phyloP scores from a whole-genome alignment of 2,113 vertebrate species.

The Cryptomyrus ogoouensis region DNA sequence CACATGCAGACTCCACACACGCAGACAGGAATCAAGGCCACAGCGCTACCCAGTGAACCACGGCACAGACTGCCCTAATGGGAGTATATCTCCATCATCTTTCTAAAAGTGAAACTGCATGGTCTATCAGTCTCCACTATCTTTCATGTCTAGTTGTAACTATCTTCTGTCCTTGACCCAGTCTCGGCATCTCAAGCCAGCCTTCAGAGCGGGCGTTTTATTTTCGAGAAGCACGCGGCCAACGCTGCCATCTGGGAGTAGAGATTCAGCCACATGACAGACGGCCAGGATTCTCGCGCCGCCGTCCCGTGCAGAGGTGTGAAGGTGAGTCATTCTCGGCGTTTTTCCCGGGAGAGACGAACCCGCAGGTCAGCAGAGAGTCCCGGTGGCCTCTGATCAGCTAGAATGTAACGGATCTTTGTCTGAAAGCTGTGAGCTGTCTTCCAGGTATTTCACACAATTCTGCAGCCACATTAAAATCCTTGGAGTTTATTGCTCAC shows the following conservation, averaged over 20 bases:
- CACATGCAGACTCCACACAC: neutral
- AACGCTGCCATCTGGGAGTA: neutral
- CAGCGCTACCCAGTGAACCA: neutral
- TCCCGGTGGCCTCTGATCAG: neutral
- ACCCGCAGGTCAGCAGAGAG: neutral
- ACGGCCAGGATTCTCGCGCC: neutral
- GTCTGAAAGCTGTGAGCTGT: neutral
- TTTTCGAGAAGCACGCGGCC: neutral
- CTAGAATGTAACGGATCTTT: neutral
- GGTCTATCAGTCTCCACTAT: neutral
- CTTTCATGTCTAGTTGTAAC: neutral
- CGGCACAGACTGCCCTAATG: neutral
- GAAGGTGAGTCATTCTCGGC: conserved; percentile 6
- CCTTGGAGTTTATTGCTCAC: neutral
- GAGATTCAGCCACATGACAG: neutral
- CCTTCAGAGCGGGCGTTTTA: neutral
- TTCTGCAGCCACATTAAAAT: neutral
- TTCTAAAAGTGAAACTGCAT: neutral
- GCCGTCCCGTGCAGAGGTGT: neutral
- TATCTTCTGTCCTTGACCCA: neutral
- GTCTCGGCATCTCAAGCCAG: neutral
- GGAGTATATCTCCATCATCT: neutral
- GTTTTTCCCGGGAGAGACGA: neutral
- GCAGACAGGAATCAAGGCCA: neutral
- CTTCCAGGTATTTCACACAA: neutral